These are phyloP conservation scores for Agrochola lychnidis DNA, from an alignment of 2,888 invertebrate genomes.

Conservation along the genomic window DNA sequence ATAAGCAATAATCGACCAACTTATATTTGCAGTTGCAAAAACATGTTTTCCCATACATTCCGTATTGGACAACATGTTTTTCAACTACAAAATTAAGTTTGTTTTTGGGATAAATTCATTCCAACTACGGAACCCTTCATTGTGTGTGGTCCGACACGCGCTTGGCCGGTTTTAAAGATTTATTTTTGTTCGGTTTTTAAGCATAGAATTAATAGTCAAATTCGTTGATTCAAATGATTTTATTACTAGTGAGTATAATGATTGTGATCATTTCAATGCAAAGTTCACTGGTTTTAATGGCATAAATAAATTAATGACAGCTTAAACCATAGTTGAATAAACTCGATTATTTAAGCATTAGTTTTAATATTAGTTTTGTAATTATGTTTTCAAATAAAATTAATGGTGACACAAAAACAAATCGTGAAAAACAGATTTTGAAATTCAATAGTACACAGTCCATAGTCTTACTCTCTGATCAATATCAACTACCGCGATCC, in stretches of 20 bases:
- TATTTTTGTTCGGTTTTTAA: neutral
- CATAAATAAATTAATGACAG: neutral
- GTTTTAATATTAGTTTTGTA: neutral
- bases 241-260: neutral
- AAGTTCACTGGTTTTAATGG: conserved; percentile 5
- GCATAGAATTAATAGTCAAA: neutral
- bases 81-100: too few relatives aligned
- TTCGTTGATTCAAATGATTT: conserved; percentile 1
- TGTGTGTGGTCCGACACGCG: too few relatives aligned
- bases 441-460: neutral
- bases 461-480: neutral
- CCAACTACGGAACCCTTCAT: too few relatives aligned
- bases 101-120: too few relatives aligned
- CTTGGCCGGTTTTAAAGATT: neutral
- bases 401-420: neutral
- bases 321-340: neutral
- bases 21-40: too few relatives aligned
- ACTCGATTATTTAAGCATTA: neutral
- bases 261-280: neutral
- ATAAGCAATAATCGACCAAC: too few relatives aligned
- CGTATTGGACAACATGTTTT: too few relatives aligned
- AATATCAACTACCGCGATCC: neutral
- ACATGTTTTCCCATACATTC: too few relatives aligned
- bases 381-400: neutral
- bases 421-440: neutral